Evolutionary conservation across 2,888 invertebrate genomes (phyloP), one percentile per base, ranked within the genome.

Genomic region (Pterobdella sp.): DNA sequence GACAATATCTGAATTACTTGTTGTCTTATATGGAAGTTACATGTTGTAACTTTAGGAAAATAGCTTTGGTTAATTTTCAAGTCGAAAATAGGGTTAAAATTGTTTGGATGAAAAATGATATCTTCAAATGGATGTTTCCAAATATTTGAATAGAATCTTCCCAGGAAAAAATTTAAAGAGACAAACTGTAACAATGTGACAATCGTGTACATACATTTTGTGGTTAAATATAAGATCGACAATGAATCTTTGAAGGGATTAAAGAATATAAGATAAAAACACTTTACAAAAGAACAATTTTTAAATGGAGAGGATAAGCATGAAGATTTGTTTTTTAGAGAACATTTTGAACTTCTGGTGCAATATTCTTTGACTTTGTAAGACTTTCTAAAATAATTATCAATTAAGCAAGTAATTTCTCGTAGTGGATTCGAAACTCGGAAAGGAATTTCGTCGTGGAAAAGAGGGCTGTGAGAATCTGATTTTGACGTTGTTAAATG

Each of bases 31-130:
- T 74, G 68, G 74, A 84, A 83, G 77, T 83, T 83, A 78, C 84
- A 84, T 75, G 83, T 79, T 26, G 83, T 83, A 68, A 83, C 81
- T 67, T 82, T 77, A 0, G 83, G 84, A 77, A 84, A 84, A 4
- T 81, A 76, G 1, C 80, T 79, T 14, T 34, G 71, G 56, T 71
- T 36, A 10, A 71, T 32, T 32, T 71, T 52, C n/a, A 71, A 60
- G 18, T n/a, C 29, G 32, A n/a, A 22, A n/a, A 69, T 1, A 37
- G 29, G 32, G 31, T 3, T 29, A 22, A 69, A 18, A 10, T 65
- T 29, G n/a, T 31, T 10, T n/a, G 18, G 14, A 7, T 14, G 32
- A 65, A 34, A 65, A 3, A n/a, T 36, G n/a, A 63, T 32, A 22
- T 52, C 36, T 26, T 56, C 71, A 34, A 34, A 34, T 22, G 32